Base-by-base conservation (phyloP, 2,797 vertebrate genomes). In the Apodemus agrarius region DNA sequence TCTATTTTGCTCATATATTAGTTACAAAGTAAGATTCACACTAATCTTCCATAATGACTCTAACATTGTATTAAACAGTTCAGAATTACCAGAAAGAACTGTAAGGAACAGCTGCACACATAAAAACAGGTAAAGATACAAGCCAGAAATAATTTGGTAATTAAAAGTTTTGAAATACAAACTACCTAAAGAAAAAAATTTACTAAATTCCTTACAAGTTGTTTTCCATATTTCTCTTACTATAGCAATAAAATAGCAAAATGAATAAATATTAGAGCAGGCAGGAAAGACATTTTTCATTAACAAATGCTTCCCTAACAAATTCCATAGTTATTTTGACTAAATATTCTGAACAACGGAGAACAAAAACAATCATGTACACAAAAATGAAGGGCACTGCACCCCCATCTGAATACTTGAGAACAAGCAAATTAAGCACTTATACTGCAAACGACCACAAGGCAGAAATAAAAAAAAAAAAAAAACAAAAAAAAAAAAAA, bases 91-190 rank as follows among this genome's bases (percentile, higher is more conserved):
- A 63, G n/a, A 80, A 89, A 96, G 81, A 46, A 86, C 1, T 59
- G 1, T 40, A 86, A 94, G 52, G 37, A 89, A 79, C 3, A 97
- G 79, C 52, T 63, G 40, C 92, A 76, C 34, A 63, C 6, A 95
- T 26, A 72, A 34, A 93, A 97, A 96, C n/a, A 52, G 59, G 52
- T 83, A 95, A 79, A 40, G 16, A 4, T 4, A 49, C 6, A 75
- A 96, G 43, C 14, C 89, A 91, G 40, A 97, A 95, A 95, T 82
- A 91, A 92, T 74, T 81, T 96, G 54, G 43, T 92, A 84, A 94
- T 89, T 82, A 86, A 89, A 92, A 92, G 57, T 89, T 96, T 91
- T 84, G 74, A 85, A 95, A 80, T 11, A 85, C 83, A 97, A 89
- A 69, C 24, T 5, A 78, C 31, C 16, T 88, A 94, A 75, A 92